Conservation (phyloP, 1,140 invertebrate species). For the Aplysia californica region DNA sequence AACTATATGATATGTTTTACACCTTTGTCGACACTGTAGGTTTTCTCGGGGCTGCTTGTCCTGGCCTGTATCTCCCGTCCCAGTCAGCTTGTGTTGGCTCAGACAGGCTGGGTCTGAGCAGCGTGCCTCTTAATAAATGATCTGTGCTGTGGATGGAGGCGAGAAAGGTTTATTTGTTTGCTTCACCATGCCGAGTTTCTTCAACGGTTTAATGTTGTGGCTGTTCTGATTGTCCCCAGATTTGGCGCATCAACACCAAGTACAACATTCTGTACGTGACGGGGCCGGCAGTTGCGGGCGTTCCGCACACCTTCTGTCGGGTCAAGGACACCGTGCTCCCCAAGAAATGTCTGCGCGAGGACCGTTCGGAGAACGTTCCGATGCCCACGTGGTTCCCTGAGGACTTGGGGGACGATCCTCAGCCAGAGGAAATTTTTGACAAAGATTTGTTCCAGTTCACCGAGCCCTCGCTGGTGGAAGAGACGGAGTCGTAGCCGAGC, state of each 20-base stretch:
- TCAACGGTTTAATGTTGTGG: too few relatives aligned
- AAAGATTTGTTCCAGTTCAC: constrained; percentile 79
- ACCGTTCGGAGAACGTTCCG: constrained; percentile 72
- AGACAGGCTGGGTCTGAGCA: too few relatives aligned
- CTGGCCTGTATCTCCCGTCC: too few relatives aligned
- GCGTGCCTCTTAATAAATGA: too few relatives aligned
- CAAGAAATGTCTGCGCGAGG: constrained; percentile 39
- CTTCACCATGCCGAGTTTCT: too few relatives aligned
- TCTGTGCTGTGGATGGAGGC: too few relatives aligned
- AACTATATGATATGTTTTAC: too few relatives aligned
- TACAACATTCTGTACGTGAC: constrained; percentile 92
- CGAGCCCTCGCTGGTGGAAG: constrained; percentile 76
- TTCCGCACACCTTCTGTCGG: constrained; percentile 81
- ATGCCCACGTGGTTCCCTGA: constrained; percentile 84
- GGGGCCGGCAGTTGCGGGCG: constrained; percentile 85
- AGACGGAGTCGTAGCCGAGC: constrained; percentile 47
- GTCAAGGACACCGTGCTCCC: constrained; percentile 85
- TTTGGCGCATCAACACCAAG: constrained; percentile 92
- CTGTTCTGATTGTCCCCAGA: too few relatives aligned
- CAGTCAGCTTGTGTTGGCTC: too few relatives aligned
- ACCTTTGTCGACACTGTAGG: too few relatives aligned
- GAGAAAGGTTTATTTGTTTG: too few relatives aligned
- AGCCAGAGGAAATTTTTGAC: constrained; percentile 79
- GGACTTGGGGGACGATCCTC: constrained; percentile 50
- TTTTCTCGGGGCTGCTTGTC: too few relatives aligned